Evolutionary conservation across 2,888 invertebrate species (phyloP), one percentile per base, ranked within the genome.

Genomic region (Galerucella calmariensis): DNA sequence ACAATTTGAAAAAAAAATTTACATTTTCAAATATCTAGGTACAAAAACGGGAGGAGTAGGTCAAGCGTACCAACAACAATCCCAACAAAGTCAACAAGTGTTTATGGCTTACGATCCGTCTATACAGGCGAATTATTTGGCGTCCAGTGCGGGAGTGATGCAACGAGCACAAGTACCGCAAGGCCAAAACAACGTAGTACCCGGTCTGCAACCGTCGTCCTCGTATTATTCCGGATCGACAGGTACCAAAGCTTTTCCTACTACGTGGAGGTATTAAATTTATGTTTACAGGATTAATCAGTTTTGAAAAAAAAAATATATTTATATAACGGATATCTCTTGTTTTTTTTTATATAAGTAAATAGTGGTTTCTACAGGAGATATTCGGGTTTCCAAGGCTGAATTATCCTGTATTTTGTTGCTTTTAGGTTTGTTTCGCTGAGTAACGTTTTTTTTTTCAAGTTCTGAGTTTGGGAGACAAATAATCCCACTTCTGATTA

Each of bases 41-140:
- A 91, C 91, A 8, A 91, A 91, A 84, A 90, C 88, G 14, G 88
- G 88, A 65, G 87, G 90, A 71, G 88, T 90, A 72, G 90, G 89
- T 73, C 91, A 90, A 82, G 89, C 90, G 5, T 90, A 90, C 77
- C 90, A 90, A 78, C 89, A 88, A 67, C 90, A 90, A 81, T 89
- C 90, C 27, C 90, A 88, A 74, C 86, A 88, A 81, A 86, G 87
- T 71, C 87, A 90, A 80, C 83, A 84, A 70, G 85, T 91, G 78
- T 91, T 90, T 84, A 91, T 92, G 85, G 89, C 90, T 70, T 92
- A 91, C 82, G 92, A 90, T 86, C 92, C 88, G 16, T 81, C 86
- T n/a, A 87, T 88, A 77, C 90, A 89, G 84, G 86, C 90, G 24
- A 89, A 90, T 82, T 93, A 92, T 86, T 87, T 93, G 83, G 89